These are phyloP conservation scores for Eutrigla gurnardus DNA, from an alignment of 2,797 vertebrate species.

Conservation along the genomic window DNA sequence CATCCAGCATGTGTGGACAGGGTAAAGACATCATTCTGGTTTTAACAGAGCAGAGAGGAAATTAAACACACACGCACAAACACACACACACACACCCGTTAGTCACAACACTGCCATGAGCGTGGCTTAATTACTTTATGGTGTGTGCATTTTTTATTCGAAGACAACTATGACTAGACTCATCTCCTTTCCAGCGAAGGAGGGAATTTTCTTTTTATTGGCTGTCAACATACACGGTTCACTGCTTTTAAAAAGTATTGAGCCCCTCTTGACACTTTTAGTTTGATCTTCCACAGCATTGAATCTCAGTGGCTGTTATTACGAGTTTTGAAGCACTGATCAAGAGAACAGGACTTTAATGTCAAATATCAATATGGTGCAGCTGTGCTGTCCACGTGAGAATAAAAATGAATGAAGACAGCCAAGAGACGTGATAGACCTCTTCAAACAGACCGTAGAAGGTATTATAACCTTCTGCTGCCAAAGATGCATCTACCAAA, in stretches of 20 bases:
- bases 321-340: not conserved
- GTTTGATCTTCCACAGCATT: constrained; percentile 16
- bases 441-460: too few relatives aligned
- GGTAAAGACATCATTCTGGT: constrained; percentile 21
- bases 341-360: not conserved
- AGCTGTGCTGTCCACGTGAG: not conserved
- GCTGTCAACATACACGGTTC: not conserved
- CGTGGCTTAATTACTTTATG: constrained; percentile 18
- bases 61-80: constrained; percentile 4
- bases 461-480: not conserved
- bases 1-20: not conserved
- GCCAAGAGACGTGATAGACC: not conserved
- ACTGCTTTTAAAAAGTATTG: not conserved
- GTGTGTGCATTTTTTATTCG: constrained; percentile 11
- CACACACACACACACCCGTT: not conserved
- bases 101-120: constrained; percentile 7
- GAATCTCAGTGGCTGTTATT: constrained; percentile 25
- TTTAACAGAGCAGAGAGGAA: constrained; percentile 16
- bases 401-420: not conserved
- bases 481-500: not conserved
- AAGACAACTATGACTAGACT: constrained; percentile 6
- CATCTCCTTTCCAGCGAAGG: not conserved
- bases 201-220: not conserved
- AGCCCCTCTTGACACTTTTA: not conserved
- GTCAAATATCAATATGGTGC: not conserved